Conservation (phyloP, 1,140 invertebrate genomes). For the Limonius californicus region DNA sequence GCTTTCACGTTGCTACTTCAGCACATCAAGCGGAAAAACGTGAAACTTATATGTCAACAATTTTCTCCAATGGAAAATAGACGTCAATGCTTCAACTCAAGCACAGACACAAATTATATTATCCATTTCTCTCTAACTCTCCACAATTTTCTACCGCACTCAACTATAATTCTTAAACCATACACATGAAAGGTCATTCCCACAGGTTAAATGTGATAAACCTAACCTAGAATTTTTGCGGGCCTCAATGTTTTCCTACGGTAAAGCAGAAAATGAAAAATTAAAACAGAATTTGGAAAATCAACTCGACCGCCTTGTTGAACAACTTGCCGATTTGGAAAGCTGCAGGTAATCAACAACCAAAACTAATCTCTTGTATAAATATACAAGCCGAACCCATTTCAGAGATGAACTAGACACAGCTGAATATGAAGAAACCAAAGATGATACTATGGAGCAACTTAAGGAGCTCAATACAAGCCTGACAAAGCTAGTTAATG, state of each 20-base stretch:
- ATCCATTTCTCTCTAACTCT: constrained; percentile 10
- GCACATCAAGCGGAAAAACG: constrained; percentile 36
- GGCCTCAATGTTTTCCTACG: constrained; percentile 38
- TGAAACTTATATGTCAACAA: constrained; percentile 3
- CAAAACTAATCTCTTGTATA: background rate
- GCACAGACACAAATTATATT: background rate
- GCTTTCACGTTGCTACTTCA: constrained; percentile 46
- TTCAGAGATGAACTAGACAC: constrained; percentile 60
- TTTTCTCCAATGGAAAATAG: constrained; percentile 4
- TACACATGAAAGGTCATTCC: background rate
- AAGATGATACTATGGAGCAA: constrained; percentile 71
- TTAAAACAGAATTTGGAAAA: constrained; percentile 67
- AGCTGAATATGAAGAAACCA: constrained; percentile 68
- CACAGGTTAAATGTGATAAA: background rate
- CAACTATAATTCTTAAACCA: background rate
- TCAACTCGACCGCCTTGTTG: constrained; percentile 67
- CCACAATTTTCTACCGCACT: background rate
- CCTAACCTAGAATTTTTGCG: constrained; percentile 19
- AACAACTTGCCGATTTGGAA: constrained; percentile 71
- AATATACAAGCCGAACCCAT: background rate
- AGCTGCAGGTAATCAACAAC: constrained; percentile 59
- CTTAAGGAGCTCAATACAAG: constrained; percentile 70
- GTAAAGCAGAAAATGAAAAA: constrained; percentile 50
- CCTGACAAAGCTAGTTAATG: constrained; percentile 62
- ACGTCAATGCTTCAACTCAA: background rate